Evolutionary conservation across 2,888 invertebrate species (phyloP).

Genomic region (Hofmannophila pseudospretella): DNA sequence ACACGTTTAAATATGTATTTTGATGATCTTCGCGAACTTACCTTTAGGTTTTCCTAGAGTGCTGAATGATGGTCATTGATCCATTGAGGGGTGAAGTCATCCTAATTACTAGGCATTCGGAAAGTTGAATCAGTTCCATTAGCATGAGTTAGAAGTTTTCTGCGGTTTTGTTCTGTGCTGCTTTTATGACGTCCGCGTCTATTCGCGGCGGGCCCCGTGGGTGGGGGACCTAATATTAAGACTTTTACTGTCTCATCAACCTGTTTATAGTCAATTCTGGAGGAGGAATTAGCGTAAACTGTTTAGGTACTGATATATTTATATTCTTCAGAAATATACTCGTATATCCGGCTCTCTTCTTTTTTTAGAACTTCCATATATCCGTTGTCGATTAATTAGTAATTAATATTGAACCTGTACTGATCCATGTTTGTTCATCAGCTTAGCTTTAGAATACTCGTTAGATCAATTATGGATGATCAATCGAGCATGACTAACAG

Average conservation of each 20-base stretch:
- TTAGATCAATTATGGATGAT: too few species aligned
- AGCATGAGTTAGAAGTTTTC: conserved; percentile 37
- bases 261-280: conserved; percentile 39
- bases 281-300: conserved; percentile 26
- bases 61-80: too few species aligned
- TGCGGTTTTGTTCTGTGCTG: conserved; percentile 49
- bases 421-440: too few species aligned
- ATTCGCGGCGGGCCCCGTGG: conserved; percentile 55
- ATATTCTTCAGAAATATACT: conserved; percentile 19
- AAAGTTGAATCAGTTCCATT: conserved; percentile 53
- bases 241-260: conserved; percentile 50
- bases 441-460: too few species aligned
- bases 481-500: too few species aligned
- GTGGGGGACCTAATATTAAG: conserved; percentile 48
- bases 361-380: too few species aligned
- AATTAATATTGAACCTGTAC: too few species aligned
- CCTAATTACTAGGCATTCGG: conserved; percentile 14
- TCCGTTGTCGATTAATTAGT: too few species aligned
- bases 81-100: conserved; percentile 30
- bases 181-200: conserved; percentile 53
- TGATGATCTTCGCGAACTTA: conserved; percentile 8
- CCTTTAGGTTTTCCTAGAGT: background rate
- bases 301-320: conserved; percentile 25
- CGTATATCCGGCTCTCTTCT: too few species aligned
- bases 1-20: conserved; percentile 24